These are phyloP conservation scores for Sebastes itinus DNA, from an alignment of 2,797 vertebrate genomes.

Conservation along the genomic window DNA sequence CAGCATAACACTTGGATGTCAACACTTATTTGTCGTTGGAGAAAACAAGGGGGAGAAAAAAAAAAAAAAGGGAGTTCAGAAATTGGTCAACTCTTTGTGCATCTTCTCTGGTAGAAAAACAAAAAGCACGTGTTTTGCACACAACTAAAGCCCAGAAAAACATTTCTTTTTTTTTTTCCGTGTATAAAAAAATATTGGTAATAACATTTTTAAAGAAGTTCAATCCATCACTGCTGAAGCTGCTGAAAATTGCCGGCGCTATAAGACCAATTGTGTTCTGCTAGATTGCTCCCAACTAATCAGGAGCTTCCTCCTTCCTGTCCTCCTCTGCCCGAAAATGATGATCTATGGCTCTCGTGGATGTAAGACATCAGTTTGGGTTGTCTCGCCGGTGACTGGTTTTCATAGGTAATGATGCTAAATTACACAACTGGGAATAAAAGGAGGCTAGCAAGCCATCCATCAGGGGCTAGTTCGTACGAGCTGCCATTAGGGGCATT, in stretches of 20 bases:
- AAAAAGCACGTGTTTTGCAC: neutral
- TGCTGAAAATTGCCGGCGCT: conserved; percentile 18
- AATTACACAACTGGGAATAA: conserved; percentile 74
- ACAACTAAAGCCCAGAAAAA: neutral
- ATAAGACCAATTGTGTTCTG: conserved; percentile 56
- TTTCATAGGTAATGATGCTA: conserved; percentile 78
- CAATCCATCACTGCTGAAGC: conserved; percentile 21
- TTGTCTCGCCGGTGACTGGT: conserved; percentile 57
- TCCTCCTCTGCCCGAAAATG: conserved; percentile 57
- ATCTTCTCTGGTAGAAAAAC: neutral
- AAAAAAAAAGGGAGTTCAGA: neutral
- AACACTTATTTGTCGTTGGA: neutral
- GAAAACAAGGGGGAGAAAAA: neutral
- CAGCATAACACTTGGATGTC: neutral
- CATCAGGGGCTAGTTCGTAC: conserved; percentile 68
- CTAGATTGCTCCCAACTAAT: conserved; percentile 62
- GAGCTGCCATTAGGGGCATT: conserved; percentile 58
- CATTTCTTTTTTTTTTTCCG: neutral
- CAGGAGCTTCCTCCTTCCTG: conserved; percentile 56
- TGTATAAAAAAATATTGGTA: neutral
- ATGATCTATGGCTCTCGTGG: conserved; percentile 63
- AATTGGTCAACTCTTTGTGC: neutral
- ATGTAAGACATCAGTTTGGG: conserved; percentile 58
- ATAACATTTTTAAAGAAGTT: neutral
- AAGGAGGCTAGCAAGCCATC: conserved; percentile 64